Percentiles rank a stretch among this genome's conserved stretches.
Conservation (phyloP, 2,797 vertebrate genomes). For the Semaprochilodus insignis region DNA sequence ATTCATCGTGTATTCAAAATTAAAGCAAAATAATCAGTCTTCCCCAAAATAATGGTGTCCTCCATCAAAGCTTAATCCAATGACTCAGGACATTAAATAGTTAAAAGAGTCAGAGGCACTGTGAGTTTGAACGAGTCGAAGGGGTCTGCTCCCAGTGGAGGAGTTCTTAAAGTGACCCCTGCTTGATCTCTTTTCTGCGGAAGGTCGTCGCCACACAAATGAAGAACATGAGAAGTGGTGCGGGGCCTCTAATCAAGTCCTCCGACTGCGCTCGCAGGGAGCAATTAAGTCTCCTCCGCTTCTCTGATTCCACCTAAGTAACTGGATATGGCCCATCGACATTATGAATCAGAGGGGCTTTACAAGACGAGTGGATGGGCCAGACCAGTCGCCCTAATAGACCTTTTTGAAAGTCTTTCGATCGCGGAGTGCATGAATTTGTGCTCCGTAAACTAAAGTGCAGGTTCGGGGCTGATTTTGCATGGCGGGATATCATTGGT, state of each 20-base stretch:
- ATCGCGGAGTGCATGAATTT: conserved; percentile 25
- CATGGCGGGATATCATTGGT: conserved; percentile 60
- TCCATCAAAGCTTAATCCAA: conserved; percentile 1
- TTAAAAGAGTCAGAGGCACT: conserved; percentile 31
- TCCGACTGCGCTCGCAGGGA: conserved; percentile 80
- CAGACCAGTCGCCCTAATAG: conserved; percentile 64
- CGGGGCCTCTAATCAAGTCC: conserved; percentile 81
- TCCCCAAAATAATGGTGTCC: not conserved
- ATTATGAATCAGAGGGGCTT: conserved; percentile 81
- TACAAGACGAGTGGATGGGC: conserved; percentile 78
- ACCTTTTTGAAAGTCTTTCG: conserved; percentile 32
- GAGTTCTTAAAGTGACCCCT: conserved; percentile 57
- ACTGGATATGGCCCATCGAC: conserved; percentile 80
- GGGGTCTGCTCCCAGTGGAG: conserved; percentile 76
- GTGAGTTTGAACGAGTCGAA: conserved; percentile 59
- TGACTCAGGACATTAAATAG: conserved; percentile 8
- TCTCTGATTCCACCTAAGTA: conserved; percentile 73
- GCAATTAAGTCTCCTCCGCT: conserved; percentile 79
- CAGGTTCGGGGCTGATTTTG: conserved; percentile 19
- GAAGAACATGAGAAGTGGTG: conserved; percentile 84
- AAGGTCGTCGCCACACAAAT: conserved; percentile 83
- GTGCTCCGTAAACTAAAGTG: conserved; percentile 29
- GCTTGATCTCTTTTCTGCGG: conserved; percentile 76
- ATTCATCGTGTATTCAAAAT: too few species aligned
- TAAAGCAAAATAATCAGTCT: not conserved